Conservation (phyloP, 2,797 vertebrate species). For the Paedocypris micromegethes region DNA sequence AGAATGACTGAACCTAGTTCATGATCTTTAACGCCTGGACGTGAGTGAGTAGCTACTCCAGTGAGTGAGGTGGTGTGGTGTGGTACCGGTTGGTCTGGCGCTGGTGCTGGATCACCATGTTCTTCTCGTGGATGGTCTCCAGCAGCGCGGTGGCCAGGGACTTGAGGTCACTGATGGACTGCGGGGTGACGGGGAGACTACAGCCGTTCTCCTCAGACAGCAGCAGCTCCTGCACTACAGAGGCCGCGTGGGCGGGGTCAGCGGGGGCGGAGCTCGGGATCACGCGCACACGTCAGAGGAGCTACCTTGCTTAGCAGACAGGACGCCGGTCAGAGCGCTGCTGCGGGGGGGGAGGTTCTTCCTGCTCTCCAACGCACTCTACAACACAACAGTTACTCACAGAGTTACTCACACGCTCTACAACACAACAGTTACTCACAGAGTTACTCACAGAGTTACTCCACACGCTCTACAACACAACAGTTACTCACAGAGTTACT, state of each 20-base stretch:
- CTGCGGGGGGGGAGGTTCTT: conserved; percentile 85
- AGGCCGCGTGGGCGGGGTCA: not conserved
- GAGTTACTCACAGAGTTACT: no score
- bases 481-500: no score
- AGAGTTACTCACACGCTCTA: no score
- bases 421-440: no score
- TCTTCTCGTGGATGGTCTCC: conserved; percentile 98
- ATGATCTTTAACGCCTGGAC: no score
- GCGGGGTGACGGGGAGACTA: conserved; percentile 89
- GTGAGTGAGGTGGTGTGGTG: not conserved
- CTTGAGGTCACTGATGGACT: conserved; percentile 96
- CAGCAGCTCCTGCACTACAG: conserved; percentile 73
- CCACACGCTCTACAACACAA: no score
- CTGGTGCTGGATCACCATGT: conserved; percentile 97
- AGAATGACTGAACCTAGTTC: no score
- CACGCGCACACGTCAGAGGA: no score
- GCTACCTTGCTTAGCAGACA: conserved; percentile 96
- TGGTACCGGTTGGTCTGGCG: conserved; percentile 94
- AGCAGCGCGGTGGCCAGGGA: conserved; percentile 92
- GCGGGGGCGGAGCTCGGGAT: not conserved
- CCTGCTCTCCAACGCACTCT: conserved; percentile 90
- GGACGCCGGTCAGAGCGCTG: conserved; percentile 88
- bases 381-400: conserved; percentile 8
- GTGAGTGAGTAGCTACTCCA: no score
- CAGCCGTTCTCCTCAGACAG: conserved; percentile 88